Evolutionary conservation across 2,113 vertebrate species (phyloP).

Genomic region (Alligator mississippiensis): DNA sequence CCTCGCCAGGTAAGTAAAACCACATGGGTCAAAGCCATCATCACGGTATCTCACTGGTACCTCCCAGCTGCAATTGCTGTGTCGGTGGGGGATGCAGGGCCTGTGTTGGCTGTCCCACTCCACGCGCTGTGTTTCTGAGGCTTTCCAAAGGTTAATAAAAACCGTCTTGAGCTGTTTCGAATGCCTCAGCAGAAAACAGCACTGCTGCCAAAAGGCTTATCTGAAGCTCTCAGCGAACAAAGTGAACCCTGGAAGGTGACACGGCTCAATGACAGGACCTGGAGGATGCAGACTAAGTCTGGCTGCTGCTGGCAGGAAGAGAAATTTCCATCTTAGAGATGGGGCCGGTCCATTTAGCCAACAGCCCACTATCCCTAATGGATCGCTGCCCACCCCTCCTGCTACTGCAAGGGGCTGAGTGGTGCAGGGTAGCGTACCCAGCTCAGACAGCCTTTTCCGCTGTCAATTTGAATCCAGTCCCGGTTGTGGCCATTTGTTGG

Average conservation of each 20-base stretch:
- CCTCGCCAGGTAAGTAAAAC: too few species aligned
- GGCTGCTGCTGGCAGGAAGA: slow-evolving; percentile 65
- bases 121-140: background rate
- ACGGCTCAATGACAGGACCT: slow-evolving; percentile 53
- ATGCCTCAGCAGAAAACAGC: background rate
- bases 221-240: slow-evolving; percentile 74
- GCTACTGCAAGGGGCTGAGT: rapidly evolving
- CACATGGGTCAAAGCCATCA: too few species aligned
- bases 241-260: slow-evolving; percentile 60
- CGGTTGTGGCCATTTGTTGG: rapidly evolving
- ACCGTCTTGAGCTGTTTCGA: background rate
- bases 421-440: rapidly evolving
- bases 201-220: slow-evolving; percentile 70
- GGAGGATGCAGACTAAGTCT: slow-evolving; percentile 57
- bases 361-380: background rate
- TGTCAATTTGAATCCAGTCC: rapidly evolving
- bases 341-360: background rate
- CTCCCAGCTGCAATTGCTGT: rapidly evolving
- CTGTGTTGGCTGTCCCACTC: background rate
- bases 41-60: too few species aligned
- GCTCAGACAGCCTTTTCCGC: rapidly evolving
- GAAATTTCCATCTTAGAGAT: slow-evolving; percentile 78
- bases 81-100: rapidly evolving
- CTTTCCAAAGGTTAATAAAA: slow-evolving; percentile 37
- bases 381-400: background rate